Conservation (phyloP, 2,888 invertebrate species). For the Pterostichus madidus region DNA sequence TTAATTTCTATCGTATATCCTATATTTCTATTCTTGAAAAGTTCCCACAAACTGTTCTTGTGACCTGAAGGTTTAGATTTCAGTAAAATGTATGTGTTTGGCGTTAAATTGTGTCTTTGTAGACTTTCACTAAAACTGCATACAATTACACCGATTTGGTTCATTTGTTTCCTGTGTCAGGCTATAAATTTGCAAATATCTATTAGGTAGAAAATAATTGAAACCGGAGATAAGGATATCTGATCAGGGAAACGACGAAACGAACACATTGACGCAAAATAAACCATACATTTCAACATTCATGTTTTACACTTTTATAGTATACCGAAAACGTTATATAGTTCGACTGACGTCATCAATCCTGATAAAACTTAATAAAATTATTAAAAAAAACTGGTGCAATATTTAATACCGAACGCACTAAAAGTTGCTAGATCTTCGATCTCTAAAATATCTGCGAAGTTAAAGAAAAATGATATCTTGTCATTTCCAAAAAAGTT, state of each 20-base stretch:
- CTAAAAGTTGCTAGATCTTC: no score
- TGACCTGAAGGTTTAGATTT: not conserved
- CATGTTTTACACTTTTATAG: no score
- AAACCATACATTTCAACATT: no score
- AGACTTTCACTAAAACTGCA: conserved; percentile 41
- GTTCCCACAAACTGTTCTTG: conserved; percentile 24
- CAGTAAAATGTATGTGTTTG: conserved; percentile 33
- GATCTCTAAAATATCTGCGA: no score
- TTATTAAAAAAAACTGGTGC: no score
- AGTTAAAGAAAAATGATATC: no score
- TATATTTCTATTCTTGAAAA: conserved; percentile 45
- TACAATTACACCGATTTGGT: conserved; percentile 34
- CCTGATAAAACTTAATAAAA: no score
- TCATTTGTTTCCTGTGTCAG: conserved; percentile 39
- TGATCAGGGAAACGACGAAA: not conserved
- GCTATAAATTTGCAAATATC: conserved; percentile 25
- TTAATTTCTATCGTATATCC: conserved; percentile 44
- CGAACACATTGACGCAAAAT: no score
- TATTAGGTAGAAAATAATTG: conserved; percentile 9
- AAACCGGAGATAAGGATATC: conserved; percentile 47
- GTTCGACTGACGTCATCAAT: no score
- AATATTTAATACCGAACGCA: no score
- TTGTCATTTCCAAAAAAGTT: no score
- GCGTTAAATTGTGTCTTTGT: conserved; percentile 24
- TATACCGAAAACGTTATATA: no score